phyloP scores from a whole-genome alignment of 2,888 invertebrate species.

The Xestia rhomboidea region DNA sequence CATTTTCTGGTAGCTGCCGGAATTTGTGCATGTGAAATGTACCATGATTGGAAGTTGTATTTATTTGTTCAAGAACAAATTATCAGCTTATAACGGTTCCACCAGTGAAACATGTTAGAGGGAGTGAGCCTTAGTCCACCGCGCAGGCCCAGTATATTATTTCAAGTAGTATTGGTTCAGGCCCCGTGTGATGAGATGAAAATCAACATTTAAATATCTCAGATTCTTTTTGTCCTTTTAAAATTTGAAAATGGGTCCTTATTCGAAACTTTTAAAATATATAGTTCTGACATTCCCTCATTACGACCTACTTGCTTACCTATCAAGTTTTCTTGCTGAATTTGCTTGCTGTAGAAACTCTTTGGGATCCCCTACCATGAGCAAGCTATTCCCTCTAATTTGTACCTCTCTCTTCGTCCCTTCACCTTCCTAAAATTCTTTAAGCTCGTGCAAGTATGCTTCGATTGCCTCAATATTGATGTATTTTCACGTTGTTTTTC shows the following conservation, averaged over 20 bases:
- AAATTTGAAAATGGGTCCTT: background rate
- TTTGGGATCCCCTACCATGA: background rate
- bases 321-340: background rate
- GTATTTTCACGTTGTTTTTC: constrained; percentile 16
- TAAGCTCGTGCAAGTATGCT: constrained; percentile 27
- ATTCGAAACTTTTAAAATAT: background rate
- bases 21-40: background rate
- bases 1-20: background rate
- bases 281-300: background rate
- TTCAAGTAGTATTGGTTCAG: too few relatives aligned
- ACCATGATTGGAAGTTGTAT: background rate
- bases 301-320: too few relatives aligned
- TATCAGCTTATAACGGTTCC: background rate
- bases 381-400: constrained; percentile 28
- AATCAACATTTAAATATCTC: background rate
- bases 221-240: background rate
- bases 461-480: constrained; percentile 36
- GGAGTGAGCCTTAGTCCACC: background rate
- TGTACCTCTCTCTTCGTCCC: constrained; percentile 11
- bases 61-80: background rate
- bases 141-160: too few relatives aligned
- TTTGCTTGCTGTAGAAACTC: background rate
- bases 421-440: constrained; percentile 34
- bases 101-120: background rate
- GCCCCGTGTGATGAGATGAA: background rate